Conservation (phyloP, 2,888 invertebrate species). For the Clanis bilineata region DNA sequence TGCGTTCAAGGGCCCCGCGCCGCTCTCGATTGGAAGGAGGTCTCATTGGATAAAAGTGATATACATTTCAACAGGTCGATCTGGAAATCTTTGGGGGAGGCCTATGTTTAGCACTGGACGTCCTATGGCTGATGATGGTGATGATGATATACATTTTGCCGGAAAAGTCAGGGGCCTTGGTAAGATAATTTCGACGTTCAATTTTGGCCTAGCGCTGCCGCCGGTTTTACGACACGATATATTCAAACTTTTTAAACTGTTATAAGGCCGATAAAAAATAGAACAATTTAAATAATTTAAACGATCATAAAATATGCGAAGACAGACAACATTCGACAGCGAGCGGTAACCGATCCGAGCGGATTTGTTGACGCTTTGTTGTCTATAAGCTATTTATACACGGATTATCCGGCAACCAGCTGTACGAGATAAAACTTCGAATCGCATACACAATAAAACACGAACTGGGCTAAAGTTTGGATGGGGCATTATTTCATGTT, state of each 20-base stretch:
- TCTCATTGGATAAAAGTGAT: no score
- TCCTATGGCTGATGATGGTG: no score
- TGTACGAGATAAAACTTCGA: slow-evolving; percentile 68
- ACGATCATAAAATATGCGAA: slow-evolving; percentile 37
- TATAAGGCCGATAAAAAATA: slow-evolving; percentile 34
- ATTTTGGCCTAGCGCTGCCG: slow-evolving; percentile 1
- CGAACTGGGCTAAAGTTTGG: slow-evolving; percentile 60
- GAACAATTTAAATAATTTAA: slow-evolving; percentile 39
- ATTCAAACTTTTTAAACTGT: slow-evolving; percentile 14
- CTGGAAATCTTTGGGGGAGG: no score
- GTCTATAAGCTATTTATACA: slow-evolving; percentile 72
- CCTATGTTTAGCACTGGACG: no score
- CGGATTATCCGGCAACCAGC: slow-evolving; percentile 73
- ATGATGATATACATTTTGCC: not conserved
- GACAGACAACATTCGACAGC: slow-evolving; percentile 44
- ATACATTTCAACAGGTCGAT: no score
- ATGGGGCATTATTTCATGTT: slow-evolving; percentile 66
- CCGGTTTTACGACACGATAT: slow-evolving; percentile 1
- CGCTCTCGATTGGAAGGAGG: no score
- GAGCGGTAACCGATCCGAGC: slow-evolving; percentile 37
- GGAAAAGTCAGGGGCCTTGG: no score
- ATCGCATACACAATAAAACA: slow-evolving; percentile 70
- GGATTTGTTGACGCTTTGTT: slow-evolving; percentile 64
- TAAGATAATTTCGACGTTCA: no score
- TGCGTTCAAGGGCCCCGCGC: no score